Conservation (phyloP, 2,113 vertebrate species). For the Willisornis vidua region DNA sequence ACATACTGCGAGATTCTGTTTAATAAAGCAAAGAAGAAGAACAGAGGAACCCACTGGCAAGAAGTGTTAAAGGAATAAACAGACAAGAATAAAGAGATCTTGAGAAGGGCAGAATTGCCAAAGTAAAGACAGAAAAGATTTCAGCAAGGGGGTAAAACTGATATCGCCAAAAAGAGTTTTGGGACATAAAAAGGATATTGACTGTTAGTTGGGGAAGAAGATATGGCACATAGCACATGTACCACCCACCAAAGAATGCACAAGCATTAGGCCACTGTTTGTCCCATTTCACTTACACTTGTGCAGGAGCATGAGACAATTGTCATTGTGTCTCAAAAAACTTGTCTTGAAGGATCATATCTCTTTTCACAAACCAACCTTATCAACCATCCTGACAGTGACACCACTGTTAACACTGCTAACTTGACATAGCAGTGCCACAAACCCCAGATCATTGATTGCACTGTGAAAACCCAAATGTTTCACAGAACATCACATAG, state of each 20-base stretch:
- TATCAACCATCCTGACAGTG: neutral
- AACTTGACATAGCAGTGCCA: neutral
- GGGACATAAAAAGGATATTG: neutral
- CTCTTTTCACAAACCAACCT: neutral
- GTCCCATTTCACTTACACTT: neutral
- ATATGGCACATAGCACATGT: fast-evolving
- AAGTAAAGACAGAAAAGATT: neutral
- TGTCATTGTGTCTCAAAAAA: neutral
- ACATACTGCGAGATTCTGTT: neutral
- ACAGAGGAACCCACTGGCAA: neutral
- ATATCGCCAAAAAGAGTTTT: neutral
- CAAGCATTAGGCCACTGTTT: neutral
- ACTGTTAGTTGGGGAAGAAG: neutral
- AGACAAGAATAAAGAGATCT: neutral
- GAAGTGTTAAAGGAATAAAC: neutral
- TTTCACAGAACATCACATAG: neutral
- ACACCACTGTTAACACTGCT: neutral
- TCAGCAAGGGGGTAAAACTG: neutral
- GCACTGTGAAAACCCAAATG: neutral
- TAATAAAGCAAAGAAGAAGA: neutral
- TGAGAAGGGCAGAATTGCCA: neutral
- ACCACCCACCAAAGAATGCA: neutral
- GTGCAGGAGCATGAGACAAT: neutral
- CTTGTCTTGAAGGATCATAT: neutral
- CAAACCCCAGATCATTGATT: neutral